Evolutionary conservation across 2,888 invertebrate genomes (phyloP), one percentile per base, ranked within the genome.

Genomic region (Polydrusus cervinus): DNA sequence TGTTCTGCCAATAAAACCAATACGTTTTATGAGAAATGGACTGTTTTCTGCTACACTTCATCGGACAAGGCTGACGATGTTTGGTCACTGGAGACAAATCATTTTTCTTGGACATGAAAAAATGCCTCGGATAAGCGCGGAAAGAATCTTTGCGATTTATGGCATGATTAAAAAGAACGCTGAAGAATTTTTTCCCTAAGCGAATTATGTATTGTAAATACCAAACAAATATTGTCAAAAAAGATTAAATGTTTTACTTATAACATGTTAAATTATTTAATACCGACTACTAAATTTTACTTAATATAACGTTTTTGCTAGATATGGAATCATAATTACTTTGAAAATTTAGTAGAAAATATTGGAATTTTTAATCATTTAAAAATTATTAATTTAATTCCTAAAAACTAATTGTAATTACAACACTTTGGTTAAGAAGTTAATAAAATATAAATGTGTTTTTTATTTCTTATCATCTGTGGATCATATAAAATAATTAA

Each of bases 21-120:
- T 75, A 67, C 55, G 55, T 72, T 75, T 75, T 75, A 71, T 68
- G 67, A 67, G 75, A 68, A 71, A 75, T 71, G 45, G 70, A 64
- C 55, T 71, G 57, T 71, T 71, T 71, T 71, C 71, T 64, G 62
- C 53, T 74, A 61, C 68, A 62, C 62, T 69, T 68, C 62, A 61
- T 62, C 73, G 74, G 49, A 74, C 74, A 74, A 51, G 64, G 64
- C 53, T 53, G 74, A 69, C 69, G 68, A 74, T 61, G 67, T 74
- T 74, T 69, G 67, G 74, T 74, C 74, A 68, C 74, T 68, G 45
- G 68, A 68, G 74, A 74, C 74, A 74, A 62, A 74, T 74, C 74
- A 74, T 69, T 74, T 66, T 74, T 74, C 74, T 68, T 60, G 61
- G 64, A 64, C 61, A 60, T 20, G 68, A 49, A 61, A 68, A 68